Evolutionary conservation across 2,888 invertebrate genomes (phyloP).

Genomic region (Andrena chrysosceles): DNA sequence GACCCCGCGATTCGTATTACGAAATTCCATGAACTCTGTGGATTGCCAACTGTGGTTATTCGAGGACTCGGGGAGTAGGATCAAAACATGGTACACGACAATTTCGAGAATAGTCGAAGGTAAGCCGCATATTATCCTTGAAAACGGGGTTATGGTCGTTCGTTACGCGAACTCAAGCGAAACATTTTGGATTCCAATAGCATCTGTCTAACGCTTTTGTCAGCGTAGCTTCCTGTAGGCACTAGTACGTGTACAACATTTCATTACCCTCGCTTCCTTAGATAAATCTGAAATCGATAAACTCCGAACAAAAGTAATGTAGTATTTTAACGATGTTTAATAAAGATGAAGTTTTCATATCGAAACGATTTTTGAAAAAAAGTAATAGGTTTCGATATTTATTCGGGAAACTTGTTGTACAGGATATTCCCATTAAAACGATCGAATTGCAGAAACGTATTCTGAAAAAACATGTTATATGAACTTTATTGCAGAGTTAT

Average conservation of each 20-base stretch:
- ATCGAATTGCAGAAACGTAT: too few species aligned
- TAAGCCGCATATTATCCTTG: constrained; percentile 55
- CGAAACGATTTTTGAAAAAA: neutral
- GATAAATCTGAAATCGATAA: constrained; percentile 22
- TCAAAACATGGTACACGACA: constrained; percentile 40
- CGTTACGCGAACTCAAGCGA: constrained; percentile 63
- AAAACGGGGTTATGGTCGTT: constrained; percentile 51
- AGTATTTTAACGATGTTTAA: too few species aligned
- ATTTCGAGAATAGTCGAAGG: constrained; percentile 60
- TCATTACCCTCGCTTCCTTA: constrained; percentile 6
- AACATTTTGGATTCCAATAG: constrained; percentile 68
- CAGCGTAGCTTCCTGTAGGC: neutral
- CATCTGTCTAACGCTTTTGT: constrained; percentile 43
- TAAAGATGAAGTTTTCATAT: neutral
- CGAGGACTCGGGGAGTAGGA: constrained; percentile 28
- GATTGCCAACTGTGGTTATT: constrained; percentile 46
- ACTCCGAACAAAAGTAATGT: constrained; percentile 7
- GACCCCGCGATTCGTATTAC: constrained; percentile 28
- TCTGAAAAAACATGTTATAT: too few species aligned
- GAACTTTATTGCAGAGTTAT: too few species aligned
- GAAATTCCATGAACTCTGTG: constrained; percentile 49
- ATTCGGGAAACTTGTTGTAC: too few species aligned
- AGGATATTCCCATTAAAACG: too few species aligned
- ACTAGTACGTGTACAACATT: constrained; percentile 1
- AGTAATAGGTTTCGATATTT: neutral